Evolutionary conservation across 2,797 vertebrate species (phyloP).

Genomic region (Pteronotus mesoamericanus): DNA sequence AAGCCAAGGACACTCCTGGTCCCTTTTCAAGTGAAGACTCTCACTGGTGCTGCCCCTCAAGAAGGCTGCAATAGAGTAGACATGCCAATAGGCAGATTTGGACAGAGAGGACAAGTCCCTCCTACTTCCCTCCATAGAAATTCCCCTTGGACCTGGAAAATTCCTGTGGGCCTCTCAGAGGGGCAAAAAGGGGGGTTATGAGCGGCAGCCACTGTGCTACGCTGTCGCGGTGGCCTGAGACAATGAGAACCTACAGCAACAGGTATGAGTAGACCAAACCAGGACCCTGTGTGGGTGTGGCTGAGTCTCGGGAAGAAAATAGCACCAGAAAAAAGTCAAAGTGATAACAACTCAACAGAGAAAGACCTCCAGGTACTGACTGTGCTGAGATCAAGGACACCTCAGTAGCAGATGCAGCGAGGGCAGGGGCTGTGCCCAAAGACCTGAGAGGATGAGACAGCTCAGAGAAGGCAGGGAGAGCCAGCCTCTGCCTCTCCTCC

Average conservation of each 20-base stretch:
- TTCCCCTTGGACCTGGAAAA: not conserved
- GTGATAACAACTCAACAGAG: not conserved
- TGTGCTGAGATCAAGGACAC: not conserved
- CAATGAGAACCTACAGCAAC: not conserved
- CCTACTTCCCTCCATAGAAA: too few species aligned
- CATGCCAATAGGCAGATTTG: not conserved
- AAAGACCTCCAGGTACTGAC: not conserved
- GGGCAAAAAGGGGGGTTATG: not conserved
- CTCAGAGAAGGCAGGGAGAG: not conserved
- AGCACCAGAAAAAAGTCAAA: not conserved
- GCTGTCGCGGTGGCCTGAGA: not conserved
- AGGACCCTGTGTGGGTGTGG: not conserved
- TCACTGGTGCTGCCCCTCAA: not conserved
- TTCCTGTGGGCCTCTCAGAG: not conserved
- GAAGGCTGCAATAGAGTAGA: not conserved
- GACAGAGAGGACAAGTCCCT: not conserved
- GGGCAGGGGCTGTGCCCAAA: not conserved
- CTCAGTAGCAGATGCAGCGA: not conserved
- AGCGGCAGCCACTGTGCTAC: not conserved
- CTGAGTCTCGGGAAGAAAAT: not conserved
- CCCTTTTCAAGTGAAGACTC: not conserved
- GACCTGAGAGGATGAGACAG: not conserved
- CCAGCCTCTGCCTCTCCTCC: not conserved
- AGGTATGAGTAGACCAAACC: not conserved
- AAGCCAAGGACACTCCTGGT: not conserved